A percentile compares a stretch with the other conserved stretches of the same genome.
Conservation (phyloP, 2,888 invertebrate genomes). For the Caenorhabditis auriculariae region DNA sequence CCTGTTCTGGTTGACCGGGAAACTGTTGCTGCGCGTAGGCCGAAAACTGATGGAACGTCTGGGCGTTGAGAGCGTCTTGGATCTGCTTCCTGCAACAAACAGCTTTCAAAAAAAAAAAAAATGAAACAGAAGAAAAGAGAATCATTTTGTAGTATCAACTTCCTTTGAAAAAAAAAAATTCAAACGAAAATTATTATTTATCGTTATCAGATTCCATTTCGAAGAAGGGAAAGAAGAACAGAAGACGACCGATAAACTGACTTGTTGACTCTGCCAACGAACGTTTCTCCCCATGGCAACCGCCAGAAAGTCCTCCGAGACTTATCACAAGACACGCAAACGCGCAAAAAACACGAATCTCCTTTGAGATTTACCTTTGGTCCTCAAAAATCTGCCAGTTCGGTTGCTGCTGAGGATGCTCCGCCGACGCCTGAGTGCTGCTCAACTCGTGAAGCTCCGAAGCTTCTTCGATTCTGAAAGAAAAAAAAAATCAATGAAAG, state of each 20-base stretch:
- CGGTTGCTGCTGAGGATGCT: conserved; percentile 13
- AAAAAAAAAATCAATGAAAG: neutral
- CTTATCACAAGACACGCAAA: no score
- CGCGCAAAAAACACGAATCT: neutral
- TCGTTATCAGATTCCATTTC: no score
- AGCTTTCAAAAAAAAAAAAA: neutral
- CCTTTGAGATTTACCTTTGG: conserved; percentile 27
- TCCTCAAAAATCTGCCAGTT: conserved; percentile 43
- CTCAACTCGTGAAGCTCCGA: conserved; percentile 28
- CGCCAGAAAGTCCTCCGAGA: no score
- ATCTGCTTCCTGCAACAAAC: conserved; percentile 71
- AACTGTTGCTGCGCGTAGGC: conserved; percentile 90
- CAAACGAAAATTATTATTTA: no score
- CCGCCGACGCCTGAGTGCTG: conserved; percentile 1
- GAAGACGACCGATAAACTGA: no score
- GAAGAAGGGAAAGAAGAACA: no score
- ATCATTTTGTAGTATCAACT: no score
- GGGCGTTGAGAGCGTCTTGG: conserved; percentile 90
- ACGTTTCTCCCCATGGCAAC: no score
- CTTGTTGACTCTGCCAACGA: no score
- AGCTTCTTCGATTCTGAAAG: conserved; percentile 19
- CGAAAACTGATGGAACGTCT: conserved; percentile 79
- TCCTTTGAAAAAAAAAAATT: no score
- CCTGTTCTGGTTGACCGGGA: conserved; percentile 71
- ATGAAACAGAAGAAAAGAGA: no score